Conservation (phyloP, 2,888 invertebrate genomes). For the Ectobius pallidus region DNA sequence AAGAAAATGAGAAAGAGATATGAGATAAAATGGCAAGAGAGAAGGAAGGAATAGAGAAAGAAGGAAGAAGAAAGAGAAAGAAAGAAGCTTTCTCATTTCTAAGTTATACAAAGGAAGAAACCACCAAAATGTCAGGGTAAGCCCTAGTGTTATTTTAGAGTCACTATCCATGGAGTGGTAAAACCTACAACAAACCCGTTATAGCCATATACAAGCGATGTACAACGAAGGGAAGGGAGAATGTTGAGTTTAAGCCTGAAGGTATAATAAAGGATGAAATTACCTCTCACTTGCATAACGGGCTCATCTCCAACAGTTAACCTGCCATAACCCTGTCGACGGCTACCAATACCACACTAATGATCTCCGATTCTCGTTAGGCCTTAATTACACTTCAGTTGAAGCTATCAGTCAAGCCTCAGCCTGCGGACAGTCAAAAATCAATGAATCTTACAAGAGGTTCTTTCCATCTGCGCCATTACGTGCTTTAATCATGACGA, state of each 20-base stretch:
- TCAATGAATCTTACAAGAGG: no score
- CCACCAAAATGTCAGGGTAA: not conserved
- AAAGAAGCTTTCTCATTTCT: no score
- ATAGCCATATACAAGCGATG: no score
- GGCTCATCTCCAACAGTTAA: not conserved
- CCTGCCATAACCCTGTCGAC: not conserved
- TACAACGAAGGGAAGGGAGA: not conserved
- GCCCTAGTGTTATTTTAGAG: not conserved
- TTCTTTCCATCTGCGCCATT: no score
- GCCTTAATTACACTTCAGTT: not conserved
- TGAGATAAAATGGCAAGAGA: not conserved
- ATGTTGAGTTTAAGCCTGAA: not conserved
- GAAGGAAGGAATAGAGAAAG: not conserved
- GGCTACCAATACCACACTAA: not conserved
- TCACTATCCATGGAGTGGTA: not conserved
- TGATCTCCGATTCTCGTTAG: not conserved
- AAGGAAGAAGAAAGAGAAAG: not conserved
- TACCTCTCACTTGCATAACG: not conserved
- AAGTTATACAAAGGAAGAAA: not conserved
- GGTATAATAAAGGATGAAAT: not conserved
- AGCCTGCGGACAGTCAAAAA: no score
- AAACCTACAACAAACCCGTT: no score
- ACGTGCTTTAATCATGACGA: no score
- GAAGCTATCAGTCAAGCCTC: no score
- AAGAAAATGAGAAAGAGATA: not conserved